phyloP scores from a whole-genome alignment of 2,797 vertebrate genomes.

The Mallotus villosus region DNA sequence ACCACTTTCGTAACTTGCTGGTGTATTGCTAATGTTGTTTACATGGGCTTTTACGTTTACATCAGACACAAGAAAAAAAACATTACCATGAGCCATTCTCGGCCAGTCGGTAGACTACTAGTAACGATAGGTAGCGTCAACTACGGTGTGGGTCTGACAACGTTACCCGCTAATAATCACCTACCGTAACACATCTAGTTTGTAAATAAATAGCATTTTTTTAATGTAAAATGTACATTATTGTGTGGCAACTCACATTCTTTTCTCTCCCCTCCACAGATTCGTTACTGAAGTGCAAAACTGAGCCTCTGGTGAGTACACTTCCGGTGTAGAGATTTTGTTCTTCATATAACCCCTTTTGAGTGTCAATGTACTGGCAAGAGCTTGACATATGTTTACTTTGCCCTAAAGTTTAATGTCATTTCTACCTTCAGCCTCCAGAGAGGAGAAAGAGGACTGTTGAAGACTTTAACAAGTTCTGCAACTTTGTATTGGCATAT shows the following conservation, averaged over 20 bases:
- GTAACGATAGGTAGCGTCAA: too few species aligned
- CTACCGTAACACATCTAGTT: too few species aligned
- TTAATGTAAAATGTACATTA: neutral
- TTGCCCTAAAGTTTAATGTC: slow-evolving; percentile 1
- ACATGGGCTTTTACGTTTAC: too few species aligned
- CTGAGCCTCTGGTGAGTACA: slow-evolving; percentile 78
- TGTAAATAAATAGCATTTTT: neutral
- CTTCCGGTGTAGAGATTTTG: neutral
- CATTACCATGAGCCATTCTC: too few species aligned
- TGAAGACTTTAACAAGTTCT: slow-evolving; percentile 95
- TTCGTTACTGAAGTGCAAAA: slow-evolving; percentile 82
- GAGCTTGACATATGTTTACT: neutral
- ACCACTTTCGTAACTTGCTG: too few species aligned
- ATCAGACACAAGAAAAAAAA: too few species aligned
- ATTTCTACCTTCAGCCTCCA: slow-evolving; percentile 74
- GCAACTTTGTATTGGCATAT: slow-evolving; percentile 90
- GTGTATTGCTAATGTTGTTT: too few species aligned
- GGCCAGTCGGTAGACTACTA: too few species aligned
- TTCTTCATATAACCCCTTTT: neutral
- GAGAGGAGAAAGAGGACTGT: slow-evolving; percentile 90
- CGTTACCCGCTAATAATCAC: too few species aligned
- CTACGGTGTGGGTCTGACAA: too few species aligned
- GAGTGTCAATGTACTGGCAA: neutral
- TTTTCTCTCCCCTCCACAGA: slow-evolving; percentile 54
- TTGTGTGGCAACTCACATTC: neutral